These are phyloP conservation scores for Mustela lutreola DNA, from an alignment of 2,113 vertebrate genomes.

Conservation along the genomic window DNA sequence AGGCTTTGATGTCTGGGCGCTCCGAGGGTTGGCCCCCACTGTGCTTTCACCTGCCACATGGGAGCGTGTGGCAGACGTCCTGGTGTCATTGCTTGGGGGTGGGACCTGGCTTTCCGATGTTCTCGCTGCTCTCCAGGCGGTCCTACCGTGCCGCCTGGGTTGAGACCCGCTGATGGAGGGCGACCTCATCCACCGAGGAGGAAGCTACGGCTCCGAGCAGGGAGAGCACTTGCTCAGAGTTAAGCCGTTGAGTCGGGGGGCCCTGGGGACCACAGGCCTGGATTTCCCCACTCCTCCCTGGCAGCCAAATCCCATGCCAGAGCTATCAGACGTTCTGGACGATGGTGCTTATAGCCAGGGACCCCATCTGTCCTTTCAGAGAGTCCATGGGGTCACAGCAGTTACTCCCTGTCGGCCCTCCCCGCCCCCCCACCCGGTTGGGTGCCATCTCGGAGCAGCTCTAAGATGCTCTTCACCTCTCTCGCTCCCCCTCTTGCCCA, in stretches of 20 bases:
- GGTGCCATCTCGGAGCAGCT: neutral
- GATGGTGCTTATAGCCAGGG: neutral
- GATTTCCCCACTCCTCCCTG: neutral
- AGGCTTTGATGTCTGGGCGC: neutral
- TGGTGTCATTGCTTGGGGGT: neutral
- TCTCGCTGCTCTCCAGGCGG: neutral
- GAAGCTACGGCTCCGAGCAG: neutral
- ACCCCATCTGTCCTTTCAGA: neutral
- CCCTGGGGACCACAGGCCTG: neutral
- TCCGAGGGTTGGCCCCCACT: neutral
- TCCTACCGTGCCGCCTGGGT: neutral
- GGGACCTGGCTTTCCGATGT: neutral
- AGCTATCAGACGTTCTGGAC: neutral
- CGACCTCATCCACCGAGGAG: neutral
- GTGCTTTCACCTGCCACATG: too few species aligned
- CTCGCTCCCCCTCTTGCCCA: neutral
- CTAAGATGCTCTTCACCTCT: neutral
- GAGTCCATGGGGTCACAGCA: neutral
- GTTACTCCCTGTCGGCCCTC: neutral
- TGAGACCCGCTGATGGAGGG: neutral
- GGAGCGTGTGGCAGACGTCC: neutral
- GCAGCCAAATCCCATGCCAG: neutral
- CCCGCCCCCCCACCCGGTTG: too few species aligned
- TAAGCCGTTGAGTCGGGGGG: neutral
- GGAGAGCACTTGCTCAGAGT: neutral